Conservation (phyloP, 2,888 invertebrate genomes). For the Crossocerus cetratus region DNA sequence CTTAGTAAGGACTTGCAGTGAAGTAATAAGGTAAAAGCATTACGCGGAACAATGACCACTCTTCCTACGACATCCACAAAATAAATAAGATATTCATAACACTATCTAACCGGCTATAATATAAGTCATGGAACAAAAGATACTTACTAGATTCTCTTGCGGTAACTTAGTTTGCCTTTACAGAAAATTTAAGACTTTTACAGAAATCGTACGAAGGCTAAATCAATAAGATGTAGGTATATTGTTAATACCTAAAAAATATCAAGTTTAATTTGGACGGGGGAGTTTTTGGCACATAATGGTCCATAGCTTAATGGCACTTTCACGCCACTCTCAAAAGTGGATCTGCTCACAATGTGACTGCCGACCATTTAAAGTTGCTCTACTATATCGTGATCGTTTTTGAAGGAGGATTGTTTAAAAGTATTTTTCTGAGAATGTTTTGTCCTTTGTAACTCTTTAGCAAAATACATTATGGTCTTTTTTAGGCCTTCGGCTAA, state of each 20-base stretch:
- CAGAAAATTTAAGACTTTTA: neutral
- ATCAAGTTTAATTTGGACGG: constrained; percentile 59
- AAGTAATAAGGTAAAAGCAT: no score
- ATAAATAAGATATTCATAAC: neutral
- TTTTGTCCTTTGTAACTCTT: constrained; percentile 85
- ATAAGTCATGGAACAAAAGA: neutral
- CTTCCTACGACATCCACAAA: neutral
- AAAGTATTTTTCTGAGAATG: constrained; percentile 79
- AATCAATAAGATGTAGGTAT: constrained; percentile 10
- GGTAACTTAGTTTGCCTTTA: neutral
- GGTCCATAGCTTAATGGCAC: constrained; percentile 60
- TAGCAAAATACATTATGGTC: constrained; percentile 95
- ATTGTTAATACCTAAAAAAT: constrained; percentile 33
- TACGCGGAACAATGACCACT: neutral
- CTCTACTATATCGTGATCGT: constrained; percentile 73
- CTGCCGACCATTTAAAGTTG: constrained; percentile 59
- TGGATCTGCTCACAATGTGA: constrained; percentile 40
- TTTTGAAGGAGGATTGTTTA: constrained; percentile 65
- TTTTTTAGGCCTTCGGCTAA: constrained; percentile 91
- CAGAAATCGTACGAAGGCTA: constrained; percentile 3
- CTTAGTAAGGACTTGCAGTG: neutral
- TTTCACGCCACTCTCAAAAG: constrained; percentile 47
- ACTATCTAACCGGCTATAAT: neutral
- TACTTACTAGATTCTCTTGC: neutral
- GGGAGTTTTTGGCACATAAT: constrained; percentile 64